Conservation (phyloP, 2,888 invertebrate genomes). For the Listrodromus nycthemerus region DNA sequence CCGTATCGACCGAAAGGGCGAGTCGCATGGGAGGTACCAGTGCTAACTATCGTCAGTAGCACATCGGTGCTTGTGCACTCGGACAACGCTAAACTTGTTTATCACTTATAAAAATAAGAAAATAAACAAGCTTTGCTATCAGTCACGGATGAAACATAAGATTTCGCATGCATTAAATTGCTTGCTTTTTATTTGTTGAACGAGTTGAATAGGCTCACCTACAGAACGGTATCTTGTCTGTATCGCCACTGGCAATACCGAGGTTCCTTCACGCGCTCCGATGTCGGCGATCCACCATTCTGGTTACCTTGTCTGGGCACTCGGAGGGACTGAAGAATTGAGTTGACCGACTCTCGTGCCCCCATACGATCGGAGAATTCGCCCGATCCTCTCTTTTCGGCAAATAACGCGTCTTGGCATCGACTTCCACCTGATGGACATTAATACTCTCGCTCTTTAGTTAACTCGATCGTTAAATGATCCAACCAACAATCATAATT, state of each 20-base stretch:
- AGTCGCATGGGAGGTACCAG: conserved; percentile 62
- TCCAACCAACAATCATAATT: background rate
- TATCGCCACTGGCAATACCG: background rate
- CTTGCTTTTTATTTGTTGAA: background rate
- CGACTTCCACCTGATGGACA: conserved; percentile 40
- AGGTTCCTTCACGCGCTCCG: background rate
- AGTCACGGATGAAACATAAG: background rate
- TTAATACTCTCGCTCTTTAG: background rate
- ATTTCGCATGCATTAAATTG: background rate
- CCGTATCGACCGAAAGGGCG: conserved; percentile 77
- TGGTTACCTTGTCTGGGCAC: background rate
- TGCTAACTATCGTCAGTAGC: conserved; percentile 79
- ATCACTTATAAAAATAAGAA: background rate
- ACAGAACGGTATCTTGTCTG: background rate
- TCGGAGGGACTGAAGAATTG: background rate
- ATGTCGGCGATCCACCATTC: background rate
- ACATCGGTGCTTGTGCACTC: conserved; percentile 79
- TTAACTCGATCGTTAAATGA: no score
- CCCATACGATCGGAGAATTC: conserved; percentile 17
- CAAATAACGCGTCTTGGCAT: background rate
- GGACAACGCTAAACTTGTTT: conserved; percentile 14
- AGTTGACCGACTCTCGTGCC: background rate
- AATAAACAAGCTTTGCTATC: background rate
- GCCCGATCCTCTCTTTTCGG: background rate
- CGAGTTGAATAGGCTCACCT: background rate